These are phyloP conservation scores for Rapana venosa DNA, from an alignment of 2,888 invertebrate species.

Conservation along the genomic window DNA sequence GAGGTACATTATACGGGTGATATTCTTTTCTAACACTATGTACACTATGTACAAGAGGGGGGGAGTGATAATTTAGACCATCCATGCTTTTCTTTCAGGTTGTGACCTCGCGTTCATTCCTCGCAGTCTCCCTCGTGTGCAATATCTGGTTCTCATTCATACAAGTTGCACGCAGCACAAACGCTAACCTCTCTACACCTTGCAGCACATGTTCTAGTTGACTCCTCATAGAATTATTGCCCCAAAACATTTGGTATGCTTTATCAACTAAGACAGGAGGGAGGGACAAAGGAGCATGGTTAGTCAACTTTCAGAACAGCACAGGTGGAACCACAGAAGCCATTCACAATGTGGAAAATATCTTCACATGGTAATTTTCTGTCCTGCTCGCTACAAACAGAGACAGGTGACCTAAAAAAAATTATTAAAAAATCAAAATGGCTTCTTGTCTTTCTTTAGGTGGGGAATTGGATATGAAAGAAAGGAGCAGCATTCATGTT, in stretches of 20 bases:
- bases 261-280: not conserved
- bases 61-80: constrained; percentile 5
- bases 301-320: not conserved
- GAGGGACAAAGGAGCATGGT: not conserved
- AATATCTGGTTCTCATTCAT: not conserved
- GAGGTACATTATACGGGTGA: constrained; percentile 34
- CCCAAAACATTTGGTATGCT: not conserved
- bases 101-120: constrained; percentile 24
- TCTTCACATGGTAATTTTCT: too few species aligned
- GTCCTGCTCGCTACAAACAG: too few species aligned
- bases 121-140: constrained; percentile 3
- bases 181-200: not conserved
- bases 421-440: not conserved
- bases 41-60: constrained; percentile 28
- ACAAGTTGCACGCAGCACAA: not conserved
- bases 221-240: constrained; percentile 24
- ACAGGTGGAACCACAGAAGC: not conserved
- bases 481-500: too few species aligned
- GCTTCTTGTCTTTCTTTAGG: not conserved
- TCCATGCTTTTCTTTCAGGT: constrained; percentile 8
- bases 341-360: not conserved
- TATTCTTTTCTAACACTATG: constrained; percentile 20
- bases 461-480: too few species aligned
- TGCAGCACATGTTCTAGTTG: not conserved
- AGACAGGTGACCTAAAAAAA: not conserved